Evolutionary conservation across 2,113 vertebrate species (phyloP).

Genomic region (Rhabdomys dilectus): DNA sequence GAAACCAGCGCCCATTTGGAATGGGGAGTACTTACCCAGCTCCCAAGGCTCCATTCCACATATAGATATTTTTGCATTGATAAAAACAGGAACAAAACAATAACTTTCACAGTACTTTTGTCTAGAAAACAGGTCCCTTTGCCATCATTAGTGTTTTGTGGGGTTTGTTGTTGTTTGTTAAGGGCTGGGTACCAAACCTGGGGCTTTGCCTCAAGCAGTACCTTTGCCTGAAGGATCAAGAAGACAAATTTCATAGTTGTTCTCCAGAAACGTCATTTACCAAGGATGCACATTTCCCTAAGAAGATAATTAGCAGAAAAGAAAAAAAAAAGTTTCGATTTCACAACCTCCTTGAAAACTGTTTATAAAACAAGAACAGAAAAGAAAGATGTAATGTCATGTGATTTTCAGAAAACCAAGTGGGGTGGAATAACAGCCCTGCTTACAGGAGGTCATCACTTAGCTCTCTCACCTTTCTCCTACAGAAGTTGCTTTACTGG

Average conservation of each 20-base stretch:
- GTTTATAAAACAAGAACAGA: conserved; percentile 38
- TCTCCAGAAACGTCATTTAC: conserved; percentile 44
- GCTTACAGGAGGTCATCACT: not conserved
- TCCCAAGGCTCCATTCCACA: not conserved
- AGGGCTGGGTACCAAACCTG: not conserved
- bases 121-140: conserved; percentile 11
- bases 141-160: not conserved
- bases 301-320: conserved; percentile 22
- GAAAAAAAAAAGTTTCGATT: conserved; percentile 21
- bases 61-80: conserved; percentile 10
- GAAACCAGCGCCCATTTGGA: not conserved
- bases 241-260: conserved; percentile 29
- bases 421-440: not conserved
- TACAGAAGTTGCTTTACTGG: not conserved
- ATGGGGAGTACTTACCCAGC: not conserved
- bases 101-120: not conserved
- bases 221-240: conserved; percentile 2
- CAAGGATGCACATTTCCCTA: conserved; percentile 23
- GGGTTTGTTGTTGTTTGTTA: not conserved
- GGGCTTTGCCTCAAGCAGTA: not conserved
- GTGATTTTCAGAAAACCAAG: not conserved
- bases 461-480: not conserved
- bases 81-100: not conserved
- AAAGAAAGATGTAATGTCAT: not conserved
- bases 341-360: not conserved